Conservation (phyloP, 1,140 invertebrate genomes). For the Melitaea cinxia region DNA sequence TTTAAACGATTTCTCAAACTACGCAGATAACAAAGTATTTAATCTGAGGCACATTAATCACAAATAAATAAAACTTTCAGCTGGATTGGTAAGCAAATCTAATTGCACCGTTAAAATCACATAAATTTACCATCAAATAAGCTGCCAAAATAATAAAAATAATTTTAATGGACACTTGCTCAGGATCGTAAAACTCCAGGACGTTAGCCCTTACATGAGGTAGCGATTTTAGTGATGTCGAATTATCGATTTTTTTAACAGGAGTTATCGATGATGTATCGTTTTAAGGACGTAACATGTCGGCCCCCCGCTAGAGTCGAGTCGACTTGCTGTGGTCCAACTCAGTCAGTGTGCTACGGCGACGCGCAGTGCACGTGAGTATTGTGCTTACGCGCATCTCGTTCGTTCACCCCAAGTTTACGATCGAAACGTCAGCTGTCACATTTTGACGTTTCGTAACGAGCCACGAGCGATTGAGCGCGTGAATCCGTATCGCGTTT, state of each 20-base stretch:
- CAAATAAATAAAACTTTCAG: conserved; percentile 26
- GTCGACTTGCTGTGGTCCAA: conserved; percentile 25
- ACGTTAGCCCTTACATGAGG: conserved; percentile 36
- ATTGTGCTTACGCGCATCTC: conserved; percentile 51
- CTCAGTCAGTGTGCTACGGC: conserved; percentile 59
- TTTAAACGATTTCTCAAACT: conserved; percentile 28
- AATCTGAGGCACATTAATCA: conserved; percentile 38
- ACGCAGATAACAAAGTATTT: conserved; percentile 37
- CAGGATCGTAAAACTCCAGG: conserved; percentile 43
- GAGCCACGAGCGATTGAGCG: conserved; percentile 43
- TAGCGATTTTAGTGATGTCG: conserved; percentile 50
- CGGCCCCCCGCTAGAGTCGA: conserved; percentile 61
- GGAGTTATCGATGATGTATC: conserved; percentile 68
- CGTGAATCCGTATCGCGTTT: conserved; percentile 40
- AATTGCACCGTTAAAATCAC: conserved; percentile 41
- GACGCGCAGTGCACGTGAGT: conserved; percentile 55
- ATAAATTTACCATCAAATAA: conserved; percentile 39
- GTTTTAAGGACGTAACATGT: conserved; percentile 59
- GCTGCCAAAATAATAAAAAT: conserved; percentile 39
- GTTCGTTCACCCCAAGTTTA: conserved; percentile 64
- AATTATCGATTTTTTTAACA: conserved; percentile 55
- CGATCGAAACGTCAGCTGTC: conserved; percentile 70
- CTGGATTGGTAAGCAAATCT: conserved; percentile 27
- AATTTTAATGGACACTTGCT: conserved; percentile 28
- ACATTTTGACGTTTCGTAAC: conserved; percentile 70